These are phyloP conservation scores for Nipponia nippon DNA, from an alignment of 2,113 vertebrate species.

Conservation along the genomic window DNA sequence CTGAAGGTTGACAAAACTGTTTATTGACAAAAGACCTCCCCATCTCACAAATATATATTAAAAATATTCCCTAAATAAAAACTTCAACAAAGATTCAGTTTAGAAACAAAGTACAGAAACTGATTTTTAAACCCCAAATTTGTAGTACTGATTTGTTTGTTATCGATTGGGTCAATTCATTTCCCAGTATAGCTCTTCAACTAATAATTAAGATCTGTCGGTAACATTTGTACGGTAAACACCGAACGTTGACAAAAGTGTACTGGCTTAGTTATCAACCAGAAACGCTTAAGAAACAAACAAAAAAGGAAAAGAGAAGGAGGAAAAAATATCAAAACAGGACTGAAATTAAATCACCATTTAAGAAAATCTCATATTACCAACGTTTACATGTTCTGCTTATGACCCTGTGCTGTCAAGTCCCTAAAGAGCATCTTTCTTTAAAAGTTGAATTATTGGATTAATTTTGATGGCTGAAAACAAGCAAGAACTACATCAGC, in stretches of 20 bases:
- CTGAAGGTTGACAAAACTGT: conserved; percentile 32
- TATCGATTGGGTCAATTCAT: neutral
- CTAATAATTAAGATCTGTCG: neutral
- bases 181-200: neutral
- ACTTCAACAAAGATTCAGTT: neutral
- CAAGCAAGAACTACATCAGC: conserved; percentile 20
- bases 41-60: neutral
- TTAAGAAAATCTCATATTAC: neutral
- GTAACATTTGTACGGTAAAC: neutral
- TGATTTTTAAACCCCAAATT: neutral
- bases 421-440: neutral
- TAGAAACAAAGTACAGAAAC: conserved; percentile 46
- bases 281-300: neutral
- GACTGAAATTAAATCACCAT: neutral
- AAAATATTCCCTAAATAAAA: neutral
- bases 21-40: conserved; percentile 28
- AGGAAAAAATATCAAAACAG: neutral
- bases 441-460: neutral
- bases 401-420: conserved; percentile 35
- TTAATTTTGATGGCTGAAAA: conserved; percentile 18
- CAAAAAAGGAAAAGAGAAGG: accelerated
- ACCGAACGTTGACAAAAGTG: neutral
- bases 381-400: conserved; percentile 31
- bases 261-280: neutral
- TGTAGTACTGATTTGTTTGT: neutral